Conservation (phyloP, 2,113 vertebrate genomes). For the Epinephelus moara region DNA sequence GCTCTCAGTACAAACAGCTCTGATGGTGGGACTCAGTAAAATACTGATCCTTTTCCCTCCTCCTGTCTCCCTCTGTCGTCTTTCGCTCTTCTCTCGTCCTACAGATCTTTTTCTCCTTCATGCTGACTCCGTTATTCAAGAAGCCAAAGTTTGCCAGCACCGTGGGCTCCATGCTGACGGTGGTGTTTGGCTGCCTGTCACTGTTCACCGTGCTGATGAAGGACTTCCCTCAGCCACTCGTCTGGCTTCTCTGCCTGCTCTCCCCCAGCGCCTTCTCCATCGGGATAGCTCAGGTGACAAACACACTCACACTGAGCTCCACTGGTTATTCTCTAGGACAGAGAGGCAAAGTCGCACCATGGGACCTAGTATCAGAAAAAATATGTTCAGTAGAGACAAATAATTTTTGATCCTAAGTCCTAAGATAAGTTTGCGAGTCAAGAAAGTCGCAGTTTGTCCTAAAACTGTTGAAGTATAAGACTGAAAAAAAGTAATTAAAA, state of each 20-base stretch:
- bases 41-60: background rate
- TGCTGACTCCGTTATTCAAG: constrained; percentile 96
- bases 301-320: background rate
- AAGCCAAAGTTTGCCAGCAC: constrained; percentile 96
- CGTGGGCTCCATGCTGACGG: constrained; percentile 92
- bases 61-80: background rate
- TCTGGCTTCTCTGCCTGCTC: constrained; percentile 94
- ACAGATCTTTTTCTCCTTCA: constrained; percentile 96
- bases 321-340: background rate
- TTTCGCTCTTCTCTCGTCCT: background rate
- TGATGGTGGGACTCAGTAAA: background rate
- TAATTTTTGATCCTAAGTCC: no score
- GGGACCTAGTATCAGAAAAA: no score
- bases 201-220: constrained; percentile 92
- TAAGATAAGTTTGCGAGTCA: no score
- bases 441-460: no score
- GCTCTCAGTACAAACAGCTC: background rate
- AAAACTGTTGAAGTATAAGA: no score
- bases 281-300: constrained; percentile 92
- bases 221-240: constrained; percentile 91
- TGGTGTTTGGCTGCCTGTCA: constrained; percentile 93
- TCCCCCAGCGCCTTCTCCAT: constrained; percentile 96
- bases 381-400: no score
- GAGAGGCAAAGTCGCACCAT: no score
- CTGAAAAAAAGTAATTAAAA: no score